phyloP scores from a whole-genome alignment of 2,888 invertebrate species.

The Stenchaetothrips biformis region DNA sequence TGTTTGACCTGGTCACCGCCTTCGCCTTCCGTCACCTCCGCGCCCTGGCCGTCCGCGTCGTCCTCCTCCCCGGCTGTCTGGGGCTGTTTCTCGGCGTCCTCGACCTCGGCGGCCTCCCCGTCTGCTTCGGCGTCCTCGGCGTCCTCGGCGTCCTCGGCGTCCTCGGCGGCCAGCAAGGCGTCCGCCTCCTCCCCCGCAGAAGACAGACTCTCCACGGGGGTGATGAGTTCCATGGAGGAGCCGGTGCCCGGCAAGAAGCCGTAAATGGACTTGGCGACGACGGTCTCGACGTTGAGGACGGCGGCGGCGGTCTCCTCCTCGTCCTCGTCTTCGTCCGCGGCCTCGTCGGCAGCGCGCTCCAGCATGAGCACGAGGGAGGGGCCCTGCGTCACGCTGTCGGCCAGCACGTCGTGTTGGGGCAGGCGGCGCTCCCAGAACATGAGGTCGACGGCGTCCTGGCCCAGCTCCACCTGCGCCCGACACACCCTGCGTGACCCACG shows the following conservation, averaged over 20 bases:
- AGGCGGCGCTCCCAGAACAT: conserved; percentile 12
- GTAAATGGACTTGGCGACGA: conserved; percentile 1
- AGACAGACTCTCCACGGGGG: background rate
- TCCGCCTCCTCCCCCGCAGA: background rate
- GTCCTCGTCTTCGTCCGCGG: background rate
- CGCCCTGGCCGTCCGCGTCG: background rate
- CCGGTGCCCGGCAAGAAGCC: conserved; percentile 2
- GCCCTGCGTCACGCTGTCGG: background rate
- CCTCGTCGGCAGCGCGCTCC: background rate
- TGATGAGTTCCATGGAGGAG: conserved; percentile 18
- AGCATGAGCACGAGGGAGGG: background rate
- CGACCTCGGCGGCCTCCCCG: background rate
- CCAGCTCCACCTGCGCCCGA: too few relatives aligned
- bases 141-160: background rate
- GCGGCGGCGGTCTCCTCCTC: background rate
- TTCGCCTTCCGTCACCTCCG: background rate
- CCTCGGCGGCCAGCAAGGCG: background rate
- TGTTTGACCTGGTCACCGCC: too few relatives aligned
- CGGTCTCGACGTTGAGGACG: background rate
- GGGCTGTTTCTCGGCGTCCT: background rate
- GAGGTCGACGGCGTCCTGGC: background rate
- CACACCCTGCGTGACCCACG: too few relatives aligned
- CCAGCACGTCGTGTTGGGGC: conserved; percentile 6
- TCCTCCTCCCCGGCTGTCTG: background rate
- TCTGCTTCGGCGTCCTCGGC: background rate